phyloP scores from a whole-genome alignment of 2,888 invertebrate genomes.

The Leucozona laternaria region DNA sequence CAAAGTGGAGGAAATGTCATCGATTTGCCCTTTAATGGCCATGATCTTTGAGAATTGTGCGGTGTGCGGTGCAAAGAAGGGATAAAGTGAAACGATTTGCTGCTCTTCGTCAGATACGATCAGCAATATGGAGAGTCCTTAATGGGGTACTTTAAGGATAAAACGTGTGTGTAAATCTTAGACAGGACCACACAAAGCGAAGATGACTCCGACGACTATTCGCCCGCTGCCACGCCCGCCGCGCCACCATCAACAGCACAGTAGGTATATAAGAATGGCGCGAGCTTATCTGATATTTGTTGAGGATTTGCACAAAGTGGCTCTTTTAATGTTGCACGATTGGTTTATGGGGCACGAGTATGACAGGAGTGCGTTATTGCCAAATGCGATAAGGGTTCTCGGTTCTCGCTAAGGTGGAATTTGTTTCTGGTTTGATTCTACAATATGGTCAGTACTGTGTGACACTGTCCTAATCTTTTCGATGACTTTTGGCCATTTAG shows the following conservation, averaged over 20 bases:
- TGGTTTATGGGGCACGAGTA: slow-evolving; percentile 41
- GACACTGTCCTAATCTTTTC: slow-evolving; percentile 11
- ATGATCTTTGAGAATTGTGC: slow-evolving; percentile 67
- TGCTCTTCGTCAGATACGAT: slow-evolving; percentile 61
- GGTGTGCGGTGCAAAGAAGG: slow-evolving; percentile 37
- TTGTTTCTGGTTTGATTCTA: neutral
- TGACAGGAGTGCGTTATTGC: slow-evolving; percentile 18
- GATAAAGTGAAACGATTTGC: slow-evolving; percentile 64
- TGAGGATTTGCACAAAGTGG: slow-evolving; percentile 69
- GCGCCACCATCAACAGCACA: neutral
- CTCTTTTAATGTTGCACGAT: slow-evolving; percentile 46
- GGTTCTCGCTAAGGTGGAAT: neutral
- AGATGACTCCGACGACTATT: slow-evolving; percentile 14
- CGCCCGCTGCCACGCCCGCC: neutral
- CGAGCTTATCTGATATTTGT: slow-evolving; percentile 66
- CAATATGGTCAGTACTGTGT: slow-evolving; percentile 5
- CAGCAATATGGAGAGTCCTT: slow-evolving; percentile 51
- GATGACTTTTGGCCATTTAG: slow-evolving; percentile 17
- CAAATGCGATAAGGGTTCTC: slow-evolving; percentile 30
- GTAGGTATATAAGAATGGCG: neutral
- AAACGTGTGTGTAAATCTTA: slow-evolving; percentile 62
- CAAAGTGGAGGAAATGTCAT: slow-evolving; percentile 53
- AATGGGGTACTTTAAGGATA: slow-evolving; percentile 64
- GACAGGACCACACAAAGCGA: neutral
- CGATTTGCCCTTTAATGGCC: slow-evolving; percentile 66